A percentile compares a stretch with the other conserved stretches of the same genome.
phyloP scores from a whole-genome alignment of 1,140 invertebrate species.

The Caligus rogercresseyi region DNA sequence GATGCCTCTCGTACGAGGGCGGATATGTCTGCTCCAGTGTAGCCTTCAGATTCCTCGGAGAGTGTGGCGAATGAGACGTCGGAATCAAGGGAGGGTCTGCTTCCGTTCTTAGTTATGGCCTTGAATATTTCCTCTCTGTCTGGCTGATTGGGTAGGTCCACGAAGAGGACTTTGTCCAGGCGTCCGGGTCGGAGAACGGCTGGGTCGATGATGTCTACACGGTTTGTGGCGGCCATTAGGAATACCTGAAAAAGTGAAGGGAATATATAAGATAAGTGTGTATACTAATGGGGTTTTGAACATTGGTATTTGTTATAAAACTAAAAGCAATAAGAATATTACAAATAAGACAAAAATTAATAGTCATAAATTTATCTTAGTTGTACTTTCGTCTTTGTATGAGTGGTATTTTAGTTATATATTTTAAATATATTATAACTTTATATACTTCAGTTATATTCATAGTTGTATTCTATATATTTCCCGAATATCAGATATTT shows the following conservation, averaged over 20 bases:
- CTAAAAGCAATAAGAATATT: too few relatives aligned
- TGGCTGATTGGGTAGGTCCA: slow-evolving; percentile 59
- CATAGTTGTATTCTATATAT: too few relatives aligned
- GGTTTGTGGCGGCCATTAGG: slow-evolving; percentile 73
- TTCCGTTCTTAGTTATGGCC: slow-evolving; percentile 69
- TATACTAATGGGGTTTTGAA: not conserved
- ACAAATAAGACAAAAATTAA: too few relatives aligned
- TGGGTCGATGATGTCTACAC: slow-evolving; percentile 79
- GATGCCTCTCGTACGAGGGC: slow-evolving; percentile 68
- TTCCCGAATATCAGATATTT: too few relatives aligned
- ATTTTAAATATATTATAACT: too few relatives aligned
- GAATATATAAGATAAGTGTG: not conserved
- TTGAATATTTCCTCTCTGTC: slow-evolving; percentile 74
- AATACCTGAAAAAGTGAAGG: not conserved
- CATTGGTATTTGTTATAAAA: not conserved
- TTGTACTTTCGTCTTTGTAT: too few relatives aligned
- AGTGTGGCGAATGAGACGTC: slow-evolving; percentile 30
- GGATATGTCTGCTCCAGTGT: slow-evolving; percentile 81
- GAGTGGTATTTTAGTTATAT: too few relatives aligned
- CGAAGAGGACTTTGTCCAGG: slow-evolving; percentile 81
- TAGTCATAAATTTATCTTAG: too few relatives aligned
- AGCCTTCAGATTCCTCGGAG: slow-evolving; percentile 73
- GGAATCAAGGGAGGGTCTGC: not conserved
- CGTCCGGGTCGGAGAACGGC: slow-evolving; percentile 84
- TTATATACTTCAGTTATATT: too few relatives aligned